Evolutionary conservation across 2,888 invertebrate species (phyloP), one percentile per base, ranked within the genome.

Genomic region (Nesidiocoris tenuis): DNA sequence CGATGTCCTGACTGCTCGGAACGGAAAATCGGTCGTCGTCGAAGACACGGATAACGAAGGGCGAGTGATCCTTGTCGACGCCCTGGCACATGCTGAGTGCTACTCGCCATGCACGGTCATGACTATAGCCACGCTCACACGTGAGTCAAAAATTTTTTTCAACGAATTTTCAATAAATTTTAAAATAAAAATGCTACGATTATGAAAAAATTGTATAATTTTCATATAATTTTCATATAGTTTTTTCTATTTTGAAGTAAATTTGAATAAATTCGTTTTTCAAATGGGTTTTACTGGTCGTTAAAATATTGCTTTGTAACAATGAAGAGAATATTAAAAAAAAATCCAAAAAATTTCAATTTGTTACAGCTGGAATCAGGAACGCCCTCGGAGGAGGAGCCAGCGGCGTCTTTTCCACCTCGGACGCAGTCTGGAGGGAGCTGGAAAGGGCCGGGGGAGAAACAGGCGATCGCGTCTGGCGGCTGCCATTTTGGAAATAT

Each of bases 101-200:
- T 86, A 87, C 82, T 86, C 86, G 64, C 89, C 91, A 0, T 83
- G 86, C 57, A 84, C 90, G 19, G 87, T 91, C 39, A 82, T 92
- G 18, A 91, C 91, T 81, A 87, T 94, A 79, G 91, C 90, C 23
- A 91, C 91, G 23, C 85, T 91, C 67, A 91, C 77, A 18, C 61
- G 75, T 79, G 59, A 74, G 76, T 39, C 7, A 59, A 12, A 17
- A 59, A 59, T 39, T 67, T 17, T 83, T 85, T 1, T 85, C 85
- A n/a, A 61, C 22, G 17, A 24, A 21, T 3, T 18, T 19, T 59
- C 59, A 54, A 12, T 9, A 61, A 17, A 61, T 61, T 61, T 61
- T 17, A 61, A 61, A 12, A 16, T 7, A 61, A 61, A 61, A 61
- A 7, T 16, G 16, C 9, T 9, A 54, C 12, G 55, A 12, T 54